Base-by-base conservation (phyloP, 2,113 vertebrate genomes). In the Oreochromis spilurus region DNA sequence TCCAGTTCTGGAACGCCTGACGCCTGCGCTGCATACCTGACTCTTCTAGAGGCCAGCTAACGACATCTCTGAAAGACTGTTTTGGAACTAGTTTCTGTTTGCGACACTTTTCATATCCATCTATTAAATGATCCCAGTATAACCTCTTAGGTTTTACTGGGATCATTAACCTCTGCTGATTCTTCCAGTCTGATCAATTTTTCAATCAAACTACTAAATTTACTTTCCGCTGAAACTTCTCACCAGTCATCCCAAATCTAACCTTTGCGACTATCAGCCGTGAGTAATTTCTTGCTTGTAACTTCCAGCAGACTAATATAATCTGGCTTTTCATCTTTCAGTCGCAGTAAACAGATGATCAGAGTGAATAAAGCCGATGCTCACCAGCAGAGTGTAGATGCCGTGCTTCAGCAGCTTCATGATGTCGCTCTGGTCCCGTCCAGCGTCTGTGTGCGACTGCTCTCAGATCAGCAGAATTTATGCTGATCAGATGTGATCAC, bases 341-440 rank as follows among this genome's bases (percentile, higher is more conserved):
- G 26, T 52, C 2, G 0, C 9, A 77, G 72, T 34, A n/a, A 77
- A 19, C 70, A 31, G 9, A 50, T 5, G 16, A 77, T n/a, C 57
- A 48, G 26, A 52, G 57, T 12, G n/a, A 50, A 9, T 13, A 67
- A 52, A 38, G 31, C 7, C 7, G 21, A 75, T 3, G n/a, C 87
- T 95, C 88, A 96, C 95, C 94, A 89, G 82, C 62, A 83, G 79
- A 24, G 24, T 31, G 29, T 48, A 55, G 24, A 53, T 2, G 24
- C 13, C 4, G 58, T 3, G 54, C 48, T n/a, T 78, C 53, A 79
- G 48, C 57, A 85, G 55, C 89, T 67, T 85, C 91, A 86, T 94
- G 67, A 38, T 17, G 80, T 81, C 50, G 3, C 2, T 4, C 10
- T 1, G 21, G 0, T 86, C 43, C 4, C 4, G 54, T 85, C 57